Conservation (phyloP, 2,888 invertebrate genomes). For the Dasysyrphus tricinctus region DNA sequence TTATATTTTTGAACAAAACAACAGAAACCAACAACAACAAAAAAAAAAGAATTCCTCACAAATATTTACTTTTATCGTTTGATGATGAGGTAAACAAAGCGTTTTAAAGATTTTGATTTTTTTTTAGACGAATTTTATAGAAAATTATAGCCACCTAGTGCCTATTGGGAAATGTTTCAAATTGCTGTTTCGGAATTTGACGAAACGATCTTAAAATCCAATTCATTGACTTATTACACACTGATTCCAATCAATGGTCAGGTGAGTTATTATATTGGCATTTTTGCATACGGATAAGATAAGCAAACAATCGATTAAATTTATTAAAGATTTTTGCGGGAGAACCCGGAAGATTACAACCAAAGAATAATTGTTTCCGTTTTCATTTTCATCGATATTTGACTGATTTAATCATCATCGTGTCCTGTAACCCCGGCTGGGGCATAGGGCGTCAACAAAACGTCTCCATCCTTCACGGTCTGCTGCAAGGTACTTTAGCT, state of each 20-base stretch:
- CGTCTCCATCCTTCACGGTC: no score
- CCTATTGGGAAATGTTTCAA: not conserved
- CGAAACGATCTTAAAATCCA: conserved; percentile 32
- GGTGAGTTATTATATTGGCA: conserved; percentile 60
- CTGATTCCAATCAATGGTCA: conserved; percentile 19
- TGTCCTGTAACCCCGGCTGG: no score
- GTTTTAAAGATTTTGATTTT: conserved; percentile 29
- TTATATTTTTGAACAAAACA: conserved; percentile 49
- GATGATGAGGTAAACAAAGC: conserved; percentile 60
- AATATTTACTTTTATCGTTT: conserved; percentile 57
- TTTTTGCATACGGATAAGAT: not conserved
- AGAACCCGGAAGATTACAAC: conserved; percentile 20
- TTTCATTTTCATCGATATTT: conserved; percentile 21
- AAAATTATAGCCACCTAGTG: conserved; percentile 15
- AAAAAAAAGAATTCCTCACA: conserved; percentile 42
- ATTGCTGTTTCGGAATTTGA: conserved; percentile 41
- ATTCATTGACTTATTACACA: conserved; percentile 40
- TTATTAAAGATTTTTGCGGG: not conserved
- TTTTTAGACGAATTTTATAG: not conserved
- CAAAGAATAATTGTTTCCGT: conserved; percentile 4
- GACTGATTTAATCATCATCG: no score
- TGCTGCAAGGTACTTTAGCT: no score
- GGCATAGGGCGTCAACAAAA: no score
- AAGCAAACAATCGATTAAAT: conserved; percentile 2
- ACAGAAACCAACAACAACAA: not conserved